These are phyloP conservation scores for Papilio polyxenes DNA, from an alignment of 1,140 invertebrate genomes.

Conservation along the genomic window DNA sequence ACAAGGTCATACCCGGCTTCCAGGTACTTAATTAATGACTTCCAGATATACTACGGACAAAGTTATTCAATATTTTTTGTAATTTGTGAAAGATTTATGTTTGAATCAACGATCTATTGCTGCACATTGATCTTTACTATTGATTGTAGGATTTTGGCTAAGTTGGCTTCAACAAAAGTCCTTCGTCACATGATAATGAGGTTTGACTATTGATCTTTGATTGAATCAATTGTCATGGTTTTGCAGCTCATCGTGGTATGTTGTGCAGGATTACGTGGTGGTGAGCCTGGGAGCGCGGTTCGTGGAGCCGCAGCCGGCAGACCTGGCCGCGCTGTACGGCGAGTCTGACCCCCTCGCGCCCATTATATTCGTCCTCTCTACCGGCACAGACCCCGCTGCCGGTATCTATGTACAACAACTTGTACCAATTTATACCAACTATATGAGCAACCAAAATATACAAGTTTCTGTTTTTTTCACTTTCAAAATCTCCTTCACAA, in stretches of 20 bases:
- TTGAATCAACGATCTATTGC: too few species aligned
- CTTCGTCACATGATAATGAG: too few species aligned
- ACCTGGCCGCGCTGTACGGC: slow-evolving; percentile 89
- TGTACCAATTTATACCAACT: not conserved
- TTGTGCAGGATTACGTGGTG: slow-evolving; percentile 82
- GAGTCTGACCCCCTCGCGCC: slow-evolving; percentile 91
- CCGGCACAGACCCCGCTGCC: slow-evolving; percentile 91
- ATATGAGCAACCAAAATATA: not conserved
- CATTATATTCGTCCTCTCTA: slow-evolving; percentile 94
- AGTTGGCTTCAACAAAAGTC: too few species aligned
- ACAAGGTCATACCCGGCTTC: slow-evolving; percentile 87
- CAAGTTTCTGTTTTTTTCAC: too few species aligned
- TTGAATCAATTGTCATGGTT: not conserved
- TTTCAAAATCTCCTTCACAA: too few species aligned
- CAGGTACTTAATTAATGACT: slow-evolving; percentile 69
- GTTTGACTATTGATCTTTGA: not conserved
- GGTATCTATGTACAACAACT: slow-evolving; percentile 50
- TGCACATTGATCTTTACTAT: too few species aligned
- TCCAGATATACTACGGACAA: too few species aligned
- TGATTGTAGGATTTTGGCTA: too few species aligned
- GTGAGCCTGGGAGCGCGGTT: slow-evolving; percentile 89
- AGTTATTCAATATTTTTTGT: too few species aligned
- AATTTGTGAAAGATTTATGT: too few species aligned
- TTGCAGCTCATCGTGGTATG: not conserved
- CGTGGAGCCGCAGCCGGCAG: slow-evolving; percentile 92